A percentile compares a stretch with the other conserved stretches of the same genome.
These are phyloP conservation scores for Lithophane leautieri DNA, from an alignment of 2,888 invertebrate genomes.

Conservation along the genomic window DNA sequence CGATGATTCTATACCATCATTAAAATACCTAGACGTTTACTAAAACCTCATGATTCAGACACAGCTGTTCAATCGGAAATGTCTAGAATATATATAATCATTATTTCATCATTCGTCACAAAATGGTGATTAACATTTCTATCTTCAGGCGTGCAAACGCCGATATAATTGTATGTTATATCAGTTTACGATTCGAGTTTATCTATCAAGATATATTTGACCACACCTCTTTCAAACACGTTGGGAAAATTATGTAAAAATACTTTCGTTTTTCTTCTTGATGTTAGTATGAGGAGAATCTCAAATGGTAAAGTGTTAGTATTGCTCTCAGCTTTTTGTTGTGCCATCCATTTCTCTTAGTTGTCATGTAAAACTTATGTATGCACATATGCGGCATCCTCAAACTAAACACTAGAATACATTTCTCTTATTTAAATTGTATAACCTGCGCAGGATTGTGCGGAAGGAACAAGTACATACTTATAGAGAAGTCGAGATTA, in stretches of 20 bases:
- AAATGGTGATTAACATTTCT: conserved; percentile 16
- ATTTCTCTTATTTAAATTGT: conserved; percentile 53
- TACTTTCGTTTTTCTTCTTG: conserved; percentile 51
- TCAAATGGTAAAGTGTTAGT: conserved; percentile 26
- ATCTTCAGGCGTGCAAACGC: conserved; percentile 24
- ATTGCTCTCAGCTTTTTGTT: conserved; percentile 20
- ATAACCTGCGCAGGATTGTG: background rate
- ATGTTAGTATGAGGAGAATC: conserved; percentile 40
- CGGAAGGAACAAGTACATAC: conserved; percentile 8
- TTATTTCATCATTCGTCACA: conserved; percentile 26
- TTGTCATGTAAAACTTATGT: conserved; percentile 54
- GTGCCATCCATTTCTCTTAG: conserved; percentile 38
- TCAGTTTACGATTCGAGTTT: conserved; percentile 16
- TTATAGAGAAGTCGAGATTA: conserved; percentile 31
- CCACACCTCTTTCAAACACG: conserved; percentile 15
- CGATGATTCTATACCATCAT: conserved; percentile 13
- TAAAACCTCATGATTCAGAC: conserved; percentile 46
- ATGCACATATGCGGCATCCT: conserved; percentile 38
- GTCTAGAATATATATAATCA: conserved; percentile 26
- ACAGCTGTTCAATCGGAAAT: conserved; percentile 52
- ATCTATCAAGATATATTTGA: conserved; percentile 29
- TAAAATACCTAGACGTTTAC: conserved; percentile 43
- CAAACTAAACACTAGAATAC: conserved; percentile 9
- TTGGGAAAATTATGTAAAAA: conserved; percentile 40
- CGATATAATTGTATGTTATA: conserved; percentile 45